phyloP scores from a whole-genome alignment of 2,797 vertebrate genomes.

The Acrossocheilus fasciatus region DNA sequence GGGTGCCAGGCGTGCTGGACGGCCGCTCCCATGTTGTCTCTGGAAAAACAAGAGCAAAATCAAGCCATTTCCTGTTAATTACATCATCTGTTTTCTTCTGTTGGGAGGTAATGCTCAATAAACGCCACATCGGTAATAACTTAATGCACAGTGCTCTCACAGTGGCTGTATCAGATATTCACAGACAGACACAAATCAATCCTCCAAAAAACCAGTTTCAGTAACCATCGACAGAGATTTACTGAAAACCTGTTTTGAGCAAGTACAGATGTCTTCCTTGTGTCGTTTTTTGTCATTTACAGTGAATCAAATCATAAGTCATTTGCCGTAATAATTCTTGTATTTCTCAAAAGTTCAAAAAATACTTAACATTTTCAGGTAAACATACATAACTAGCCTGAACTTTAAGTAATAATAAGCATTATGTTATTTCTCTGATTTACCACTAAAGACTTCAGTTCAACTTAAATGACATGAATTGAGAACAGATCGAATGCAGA shows the following conservation, averaged over 20 bases:
- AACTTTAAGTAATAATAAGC: neutral
- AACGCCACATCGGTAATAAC: neutral
- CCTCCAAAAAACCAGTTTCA: neutral
- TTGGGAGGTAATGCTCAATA: neutral
- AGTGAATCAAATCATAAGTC: neutral
- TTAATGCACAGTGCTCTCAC: neutral
- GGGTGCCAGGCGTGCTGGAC: conserved; percentile 87
- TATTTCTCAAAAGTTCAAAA: neutral
- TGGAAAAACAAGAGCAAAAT: conserved; percentile 61
- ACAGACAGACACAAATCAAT: neutral
- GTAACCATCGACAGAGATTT: neutral
- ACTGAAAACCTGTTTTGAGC: neutral
- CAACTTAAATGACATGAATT: conserved; percentile 47
- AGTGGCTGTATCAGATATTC: neutral
- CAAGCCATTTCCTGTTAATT: conserved; percentile 39
- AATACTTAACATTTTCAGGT: neutral
- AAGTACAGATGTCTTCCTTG: neutral
- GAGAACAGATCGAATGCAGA: conserved; percentile 59
- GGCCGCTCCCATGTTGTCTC: conserved; percentile 98
- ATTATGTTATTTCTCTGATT: conserved; percentile 7
- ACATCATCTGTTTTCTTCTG: conserved; percentile 45
- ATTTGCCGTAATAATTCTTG: neutral
- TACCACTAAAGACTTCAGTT: conserved; percentile 49
- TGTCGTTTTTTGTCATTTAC: neutral
- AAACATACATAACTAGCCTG: neutral